A percentile compares a stretch with the other conserved stretches of the same genome.
Conservation (phyloP, 2,113 vertebrate genomes). For the Ranitomeya imitator region DNA sequence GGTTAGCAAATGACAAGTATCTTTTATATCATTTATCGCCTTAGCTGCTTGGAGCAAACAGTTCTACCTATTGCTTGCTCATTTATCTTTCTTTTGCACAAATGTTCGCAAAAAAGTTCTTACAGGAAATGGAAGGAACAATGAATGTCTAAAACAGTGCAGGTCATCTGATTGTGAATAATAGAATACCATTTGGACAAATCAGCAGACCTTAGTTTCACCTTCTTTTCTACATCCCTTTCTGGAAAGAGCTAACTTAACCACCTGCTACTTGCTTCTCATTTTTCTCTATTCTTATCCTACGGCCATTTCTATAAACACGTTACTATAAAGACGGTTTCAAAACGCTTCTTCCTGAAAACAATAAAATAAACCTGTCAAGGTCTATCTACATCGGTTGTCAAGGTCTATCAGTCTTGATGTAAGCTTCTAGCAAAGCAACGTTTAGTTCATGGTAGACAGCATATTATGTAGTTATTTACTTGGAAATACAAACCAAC, state of each 20-base stretch:
- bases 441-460: not conserved
- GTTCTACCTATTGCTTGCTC: not conserved
- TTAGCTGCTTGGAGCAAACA: not conserved
- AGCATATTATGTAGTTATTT: not conserved
- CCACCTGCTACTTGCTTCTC: constrained; percentile 8
- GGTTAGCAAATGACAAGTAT: not conserved
- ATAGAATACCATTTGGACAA: not conserved
- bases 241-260: not conserved
- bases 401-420: constrained; percentile 16
- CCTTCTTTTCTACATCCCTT: not conserved
- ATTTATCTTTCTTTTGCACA: not conserved
- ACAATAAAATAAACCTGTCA: constrained; percentile 42
- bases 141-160: not conserved
- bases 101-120: not conserved
- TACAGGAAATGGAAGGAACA: not conserved
- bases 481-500: not conserved
- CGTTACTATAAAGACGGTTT: not conserved
- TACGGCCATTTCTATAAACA: not conserved
- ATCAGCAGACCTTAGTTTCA: not conserved
- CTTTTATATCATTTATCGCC: not conserved
- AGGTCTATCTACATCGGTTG: not conserved
- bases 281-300: constrained; percentile 14
- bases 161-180: not conserved
- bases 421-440: constrained; percentile 3
- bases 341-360: not conserved